Conservation (phyloP, 1,140 invertebrate genomes). For the Galleria mellonella region DNA sequence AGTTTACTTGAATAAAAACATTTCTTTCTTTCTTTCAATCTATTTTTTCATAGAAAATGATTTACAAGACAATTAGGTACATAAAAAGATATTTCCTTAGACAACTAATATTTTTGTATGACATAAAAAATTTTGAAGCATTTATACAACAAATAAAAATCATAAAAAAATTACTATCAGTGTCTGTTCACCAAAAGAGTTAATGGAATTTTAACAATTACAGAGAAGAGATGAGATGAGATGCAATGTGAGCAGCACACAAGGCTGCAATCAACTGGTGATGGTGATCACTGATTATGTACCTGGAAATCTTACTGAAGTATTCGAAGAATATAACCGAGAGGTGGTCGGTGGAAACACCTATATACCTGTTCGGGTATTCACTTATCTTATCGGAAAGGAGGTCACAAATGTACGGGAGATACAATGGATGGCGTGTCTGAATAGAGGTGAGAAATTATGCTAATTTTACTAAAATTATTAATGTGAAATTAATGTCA, state of each 20-base stretch:
- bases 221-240: conserved; percentile 29
- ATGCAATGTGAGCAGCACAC: conserved; percentile 76
- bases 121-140: too few species aligned
- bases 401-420: conserved; percentile 95
- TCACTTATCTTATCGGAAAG: conserved; percentile 97
- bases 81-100: too few species aligned
- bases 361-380: conserved; percentile 90
- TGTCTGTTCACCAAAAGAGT: too few species aligned
- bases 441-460: conserved; percentile 85
- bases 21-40: too few species aligned
- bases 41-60: too few species aligned
- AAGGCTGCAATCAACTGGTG: conserved; percentile 95
- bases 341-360: conserved; percentile 74
- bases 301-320: conserved; percentile 90
- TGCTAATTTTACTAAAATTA: too few species aligned
- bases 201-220: conserved; percentile 5
- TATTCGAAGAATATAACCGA: conserved; percentile 92
- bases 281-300: conserved; percentile 99
- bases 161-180: too few species aligned
- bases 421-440: conserved; percentile 96
- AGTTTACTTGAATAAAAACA: too few species aligned
- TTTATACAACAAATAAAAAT: too few species aligned
- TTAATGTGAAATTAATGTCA: too few species aligned
- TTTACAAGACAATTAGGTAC: too few species aligned
- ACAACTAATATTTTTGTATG: too few species aligned